Evolutionary conservation across 2,797 vertebrate genomes (phyloP), one percentile per base, ranked within the genome.

Genomic region (Remorina albescens): DNA sequence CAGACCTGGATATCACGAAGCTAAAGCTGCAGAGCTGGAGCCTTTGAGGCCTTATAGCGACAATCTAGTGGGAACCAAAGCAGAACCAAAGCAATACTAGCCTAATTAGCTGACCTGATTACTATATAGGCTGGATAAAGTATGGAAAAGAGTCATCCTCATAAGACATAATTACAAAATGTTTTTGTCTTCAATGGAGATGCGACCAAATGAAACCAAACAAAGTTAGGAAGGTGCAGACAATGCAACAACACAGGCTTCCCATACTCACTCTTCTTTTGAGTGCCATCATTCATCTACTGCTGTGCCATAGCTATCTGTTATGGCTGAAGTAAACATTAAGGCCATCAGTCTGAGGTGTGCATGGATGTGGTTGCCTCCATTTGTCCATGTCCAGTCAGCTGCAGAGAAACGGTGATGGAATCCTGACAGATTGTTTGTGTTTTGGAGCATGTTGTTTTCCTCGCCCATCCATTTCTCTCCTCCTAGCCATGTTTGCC

Each of bases 71-170:
- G 86, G 89, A 91, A 67, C 84, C 86, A 68, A 81, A 71, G 80
- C 81, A 81, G 86, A 88, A 82, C 86, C 82, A 74, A 90, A 80
- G 89, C 86, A 88, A 88, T 88, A 63, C 71, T 86, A 91, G 91
- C 92, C 90, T 93, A 92, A 93, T 93, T 93, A 92, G 83, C 87
- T 91, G 91, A 90, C 91, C 92, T 91, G 88, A 91, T 93, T 93
- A 91, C 80, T 79, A 81, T 79, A 90, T 63, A 79, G 78, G 87
- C 83, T 82, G 80, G 73, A 86, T 82, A 83, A 83, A 86, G 82
- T 84, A 87, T 82, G 76, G 84, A 71, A 82, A 72, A 60, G 57
- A 82, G 75, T 81, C 60, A 37, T 74, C 53, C 72, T 81, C 63
- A 32, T 65, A 78, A 80, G 76, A 30, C 74, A 50, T 68, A 57